A percentile compares a stretch with the other conserved stretches of the same genome.
Conservation (phyloP, 2,113 vertebrate genomes). For the Trachemys scripta region DNA sequence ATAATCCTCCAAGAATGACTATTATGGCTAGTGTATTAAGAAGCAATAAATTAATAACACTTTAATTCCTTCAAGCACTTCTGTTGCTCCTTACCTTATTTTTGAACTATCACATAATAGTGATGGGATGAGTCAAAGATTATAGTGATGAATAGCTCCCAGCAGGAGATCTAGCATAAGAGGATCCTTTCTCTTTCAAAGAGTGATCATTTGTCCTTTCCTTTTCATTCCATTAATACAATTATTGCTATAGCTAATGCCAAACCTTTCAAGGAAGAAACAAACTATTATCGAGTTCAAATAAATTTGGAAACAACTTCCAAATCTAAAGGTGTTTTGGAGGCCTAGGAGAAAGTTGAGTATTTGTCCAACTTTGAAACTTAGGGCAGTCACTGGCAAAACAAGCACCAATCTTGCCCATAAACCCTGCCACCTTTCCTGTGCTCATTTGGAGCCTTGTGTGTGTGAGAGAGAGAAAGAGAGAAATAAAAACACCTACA, state of each 20-base stretch:
- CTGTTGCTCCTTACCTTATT: slow-evolving; percentile 25
- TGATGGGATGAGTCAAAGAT: slow-evolving; percentile 27
- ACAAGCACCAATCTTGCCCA: background rate
- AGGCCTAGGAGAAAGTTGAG: background rate
- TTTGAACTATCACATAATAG: slow-evolving; percentile 17
- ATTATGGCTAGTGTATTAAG: slow-evolving; percentile 32
- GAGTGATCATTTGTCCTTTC: background rate
- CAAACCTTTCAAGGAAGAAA: background rate
- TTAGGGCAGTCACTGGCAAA: background rate
- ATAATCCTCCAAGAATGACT: slow-evolving; percentile 39
- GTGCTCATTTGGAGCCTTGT: background rate
- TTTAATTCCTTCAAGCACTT: slow-evolving; percentile 41
- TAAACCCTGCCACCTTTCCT: background rate
- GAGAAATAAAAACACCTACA: background rate
- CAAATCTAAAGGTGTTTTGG: background rate
- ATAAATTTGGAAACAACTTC: background rate
- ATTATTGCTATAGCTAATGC: background rate
- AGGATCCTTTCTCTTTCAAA: background rate
- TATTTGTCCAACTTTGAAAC: background rate
- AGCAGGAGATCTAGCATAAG: background rate
- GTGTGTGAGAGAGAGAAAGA: background rate
- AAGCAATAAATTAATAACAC: slow-evolving; percentile 50
- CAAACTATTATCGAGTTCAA: background rate
- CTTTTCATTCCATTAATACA: slow-evolving; percentile 16
- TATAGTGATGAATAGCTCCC: slow-evolving; percentile 10